A percentile compares a stretch with the other conserved stretches of the same genome.
Conservation (phyloP, 2,888 invertebrate species). For the Cephus pulcher region DNA sequence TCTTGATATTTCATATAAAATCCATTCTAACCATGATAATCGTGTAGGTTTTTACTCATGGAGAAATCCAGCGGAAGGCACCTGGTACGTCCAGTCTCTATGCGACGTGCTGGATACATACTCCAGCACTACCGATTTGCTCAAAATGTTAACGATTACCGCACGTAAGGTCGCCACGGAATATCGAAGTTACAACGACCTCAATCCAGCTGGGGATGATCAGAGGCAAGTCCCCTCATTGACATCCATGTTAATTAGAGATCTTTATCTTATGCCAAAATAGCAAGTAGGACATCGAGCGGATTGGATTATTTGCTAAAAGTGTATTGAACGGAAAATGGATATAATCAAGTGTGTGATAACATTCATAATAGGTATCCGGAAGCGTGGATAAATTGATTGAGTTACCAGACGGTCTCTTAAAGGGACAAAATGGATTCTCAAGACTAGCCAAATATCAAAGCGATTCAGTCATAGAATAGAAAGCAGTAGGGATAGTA, state of each 20-base stretch:
- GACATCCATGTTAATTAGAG: constrained; percentile 68
- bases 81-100: constrained; percentile 73
- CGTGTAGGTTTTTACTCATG: constrained; percentile 69
- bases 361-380: background rate
- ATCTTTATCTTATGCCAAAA: constrained; percentile 56
- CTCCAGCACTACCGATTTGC: constrained; percentile 67
- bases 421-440: background rate
- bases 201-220: constrained; percentile 43
- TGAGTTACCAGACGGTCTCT: background rate
- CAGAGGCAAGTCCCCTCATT: constrained; percentile 70
- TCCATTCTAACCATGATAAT: background rate
- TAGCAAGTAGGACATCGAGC: background rate
- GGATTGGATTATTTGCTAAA: background rate
- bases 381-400: background rate
- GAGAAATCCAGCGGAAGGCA: constrained; percentile 69
- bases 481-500: background rate
- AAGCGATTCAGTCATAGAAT: background rate
- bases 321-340: background rate
- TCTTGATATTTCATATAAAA: background rate
- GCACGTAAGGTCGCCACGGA: constrained; percentile 69
- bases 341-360: background rate
- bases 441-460: background rate
- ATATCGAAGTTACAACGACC: constrained; percentile 63
- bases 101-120: constrained; percentile 67
- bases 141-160: constrained; percentile 69